Evolutionary conservation across 2,888 invertebrate genomes (phyloP).

Genomic region (Tortrix viridana): DNA sequence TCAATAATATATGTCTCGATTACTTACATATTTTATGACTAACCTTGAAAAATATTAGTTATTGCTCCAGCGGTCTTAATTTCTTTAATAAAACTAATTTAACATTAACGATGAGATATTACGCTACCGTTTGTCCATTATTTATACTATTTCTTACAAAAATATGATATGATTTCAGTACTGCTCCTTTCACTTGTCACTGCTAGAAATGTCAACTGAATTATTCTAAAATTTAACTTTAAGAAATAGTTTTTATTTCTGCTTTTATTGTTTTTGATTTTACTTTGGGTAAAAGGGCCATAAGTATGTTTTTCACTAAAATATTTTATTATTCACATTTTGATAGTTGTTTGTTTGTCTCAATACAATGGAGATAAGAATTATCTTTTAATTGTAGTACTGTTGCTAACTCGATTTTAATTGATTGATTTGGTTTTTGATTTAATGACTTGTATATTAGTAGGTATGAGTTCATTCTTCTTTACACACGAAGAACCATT

Average conservation of each 20-base stretch:
- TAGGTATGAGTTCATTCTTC: too few relatives aligned
- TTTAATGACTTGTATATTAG: too few relatives aligned
- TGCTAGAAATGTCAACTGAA: conserved; percentile 49
- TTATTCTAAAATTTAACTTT: conserved; percentile 42
- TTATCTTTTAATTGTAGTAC: not conserved
- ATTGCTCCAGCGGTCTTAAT: conserved; percentile 17
- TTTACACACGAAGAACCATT: too few relatives aligned
- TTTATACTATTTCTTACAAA: conserved; percentile 6
- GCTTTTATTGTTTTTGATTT: not conserved
- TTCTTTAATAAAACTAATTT: not conserved
- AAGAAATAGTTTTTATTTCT: conserved; percentile 19
- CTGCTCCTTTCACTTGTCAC: conserved; percentile 42
- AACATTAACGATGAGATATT: not conserved
- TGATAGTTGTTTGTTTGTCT: not conserved
- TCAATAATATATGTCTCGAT: conserved; percentile 39
- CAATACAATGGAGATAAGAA: conserved; percentile 4
- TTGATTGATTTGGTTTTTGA: not conserved
- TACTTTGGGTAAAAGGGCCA: not conserved
- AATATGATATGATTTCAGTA: conserved; percentile 9
- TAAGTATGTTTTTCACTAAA: not conserved
- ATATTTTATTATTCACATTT: not conserved
- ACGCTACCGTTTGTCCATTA: not conserved
- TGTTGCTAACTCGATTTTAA: conserved; percentile 4
- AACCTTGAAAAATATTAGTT: conserved; percentile 61
- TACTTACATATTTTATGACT: conserved; percentile 43